phyloP scores from a whole-genome alignment of 2,113 vertebrate species.

The Colossoma macropomum region DNA sequence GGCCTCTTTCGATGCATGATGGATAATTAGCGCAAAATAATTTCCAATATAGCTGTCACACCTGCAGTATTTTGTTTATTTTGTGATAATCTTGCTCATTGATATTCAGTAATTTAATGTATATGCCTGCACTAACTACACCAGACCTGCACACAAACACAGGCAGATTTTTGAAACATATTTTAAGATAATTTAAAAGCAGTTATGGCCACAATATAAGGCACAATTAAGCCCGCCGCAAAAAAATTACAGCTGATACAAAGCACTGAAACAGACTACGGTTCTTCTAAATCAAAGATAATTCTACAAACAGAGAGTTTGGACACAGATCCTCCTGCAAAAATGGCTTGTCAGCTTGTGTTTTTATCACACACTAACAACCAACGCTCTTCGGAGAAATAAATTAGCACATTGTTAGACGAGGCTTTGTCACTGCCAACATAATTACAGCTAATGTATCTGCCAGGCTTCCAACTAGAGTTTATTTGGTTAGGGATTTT shows the following conservation, averaged over 20 bases:
- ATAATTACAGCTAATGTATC: slow-evolving; percentile 59
- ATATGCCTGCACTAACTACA: background rate
- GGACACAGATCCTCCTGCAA: slow-evolving; percentile 44
- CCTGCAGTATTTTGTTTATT: background rate
- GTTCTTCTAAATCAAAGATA: slow-evolving; percentile 17
- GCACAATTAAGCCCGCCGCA: background rate
- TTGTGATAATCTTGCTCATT: background rate
- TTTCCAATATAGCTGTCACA: background rate
- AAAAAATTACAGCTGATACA: background rate
- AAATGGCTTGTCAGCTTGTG: slow-evolving; percentile 33
- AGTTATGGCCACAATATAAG: background rate
- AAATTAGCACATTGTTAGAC: slow-evolving; percentile 53
- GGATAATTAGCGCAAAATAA: background rate
- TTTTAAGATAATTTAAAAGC: background rate
- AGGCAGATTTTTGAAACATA: background rate
- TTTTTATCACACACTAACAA: slow-evolving; percentile 59
- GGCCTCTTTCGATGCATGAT: background rate
- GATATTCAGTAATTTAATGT: background rate
- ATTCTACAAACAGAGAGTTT: slow-evolving; percentile 13
- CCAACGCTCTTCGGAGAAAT: slow-evolving; percentile 51
- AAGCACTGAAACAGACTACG: background rate
- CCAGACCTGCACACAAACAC: background rate
- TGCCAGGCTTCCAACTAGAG: slow-evolving; percentile 31
- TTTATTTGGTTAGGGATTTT: slow-evolving; percentile 60
- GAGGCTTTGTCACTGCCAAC: slow-evolving; percentile 58